These are phyloP conservation scores for Ptilonorhynchus violaceus DNA, from an alignment of 2,113 vertebrate species.

Conservation along the genomic window DNA sequence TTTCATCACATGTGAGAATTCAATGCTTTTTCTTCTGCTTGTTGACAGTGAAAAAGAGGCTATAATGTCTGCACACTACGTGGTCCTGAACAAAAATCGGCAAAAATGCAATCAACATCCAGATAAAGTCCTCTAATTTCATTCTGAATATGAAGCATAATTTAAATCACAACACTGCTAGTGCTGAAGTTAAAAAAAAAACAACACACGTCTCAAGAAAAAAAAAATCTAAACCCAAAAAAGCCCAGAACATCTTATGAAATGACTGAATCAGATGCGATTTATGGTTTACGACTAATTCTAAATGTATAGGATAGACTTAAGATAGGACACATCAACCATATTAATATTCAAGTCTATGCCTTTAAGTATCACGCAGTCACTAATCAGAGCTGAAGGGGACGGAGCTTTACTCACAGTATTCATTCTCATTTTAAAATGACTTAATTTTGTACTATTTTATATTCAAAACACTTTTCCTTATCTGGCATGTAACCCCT, in stretches of 20 bases:
- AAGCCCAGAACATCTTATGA: background rate
- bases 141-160: background rate
- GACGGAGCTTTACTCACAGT: constrained; percentile 13
- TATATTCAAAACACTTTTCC: constrained; percentile 36
- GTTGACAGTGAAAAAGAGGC: background rate
- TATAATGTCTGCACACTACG: background rate
- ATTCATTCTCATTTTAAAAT: constrained; percentile 42
- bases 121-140: background rate
- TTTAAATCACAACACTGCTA: background rate
- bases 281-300: background rate
- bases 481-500: constrained; percentile 23
- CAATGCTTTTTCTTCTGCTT: background rate
- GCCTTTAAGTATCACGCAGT: background rate
- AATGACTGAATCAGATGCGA: background rate
- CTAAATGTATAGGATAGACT: background rate
- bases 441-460: constrained; percentile 48
- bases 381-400: constrained; percentile 53
- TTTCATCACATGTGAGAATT: background rate
- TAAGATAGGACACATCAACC: background rate
- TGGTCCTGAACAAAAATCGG: background rate
- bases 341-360: constrained; percentile 45
- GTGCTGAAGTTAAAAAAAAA: background rate
- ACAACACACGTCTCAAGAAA: background rate
- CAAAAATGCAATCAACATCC: background rate
- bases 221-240: background rate